Percentiles rank a stretch among this genome's conserved stretches.
phyloP scores from a whole-genome alignment of 2,888 invertebrate species.

The Julus scandinavius region DNA sequence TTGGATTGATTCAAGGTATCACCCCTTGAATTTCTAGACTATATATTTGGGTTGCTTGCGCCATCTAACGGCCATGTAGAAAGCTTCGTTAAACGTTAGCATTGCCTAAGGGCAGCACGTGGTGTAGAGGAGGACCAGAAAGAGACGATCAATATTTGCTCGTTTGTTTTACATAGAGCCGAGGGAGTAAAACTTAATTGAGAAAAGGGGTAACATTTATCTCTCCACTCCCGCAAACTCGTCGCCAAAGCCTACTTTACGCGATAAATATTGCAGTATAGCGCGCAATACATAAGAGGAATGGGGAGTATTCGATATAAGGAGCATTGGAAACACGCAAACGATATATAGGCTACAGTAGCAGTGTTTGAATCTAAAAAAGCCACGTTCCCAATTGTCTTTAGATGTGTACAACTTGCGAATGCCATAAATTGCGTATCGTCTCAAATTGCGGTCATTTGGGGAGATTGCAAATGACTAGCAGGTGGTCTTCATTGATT shows the following conservation, averaged over 20 bases:
- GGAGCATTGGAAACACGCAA: background rate
- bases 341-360: background rate
- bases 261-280: constrained; percentile 13
- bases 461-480: background rate
- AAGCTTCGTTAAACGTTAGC: background rate
- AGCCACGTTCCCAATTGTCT: background rate
- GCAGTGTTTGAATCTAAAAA: background rate
- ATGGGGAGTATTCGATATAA: background rate
- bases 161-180: constrained; percentile 45
- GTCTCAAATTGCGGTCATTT: constrained; percentile 31
- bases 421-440: constrained; percentile 22
- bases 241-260: background rate
- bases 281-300: background rate
- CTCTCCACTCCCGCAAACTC: constrained; percentile 1
- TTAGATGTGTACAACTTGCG: background rate
- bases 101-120: background rate
- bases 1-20: too few relatives aligned
- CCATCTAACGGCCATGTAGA: background rate
- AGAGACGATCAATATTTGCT: constrained; percentile 40
- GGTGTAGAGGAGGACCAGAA: constrained; percentile 11
- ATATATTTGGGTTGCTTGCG: background rate
- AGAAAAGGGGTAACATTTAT: constrained; percentile 45
- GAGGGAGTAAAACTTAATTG: constrained; percentile 45
- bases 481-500: constrained; percentile 43
- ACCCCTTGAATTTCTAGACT: background rate